A percentile compares a stretch with the other conserved stretches of the same genome.
Evolutionary conservation across 2,113 vertebrate species (phyloP).

Genomic region (Podarcis muralis): DNA sequence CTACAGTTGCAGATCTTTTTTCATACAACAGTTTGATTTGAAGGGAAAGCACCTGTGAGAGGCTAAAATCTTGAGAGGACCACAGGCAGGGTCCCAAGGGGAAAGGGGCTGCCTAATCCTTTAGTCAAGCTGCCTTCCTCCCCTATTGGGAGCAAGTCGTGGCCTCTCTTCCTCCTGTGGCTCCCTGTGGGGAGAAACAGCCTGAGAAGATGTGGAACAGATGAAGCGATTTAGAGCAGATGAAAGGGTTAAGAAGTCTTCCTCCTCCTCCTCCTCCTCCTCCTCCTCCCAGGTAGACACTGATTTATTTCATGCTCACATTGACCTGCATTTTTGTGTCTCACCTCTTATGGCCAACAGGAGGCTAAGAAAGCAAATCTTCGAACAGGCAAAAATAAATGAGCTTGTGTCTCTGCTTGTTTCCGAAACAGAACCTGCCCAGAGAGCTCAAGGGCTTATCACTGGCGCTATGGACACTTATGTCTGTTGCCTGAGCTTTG

Average conservation of each 20-base stretch:
- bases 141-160: not conserved
- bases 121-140: not conserved
- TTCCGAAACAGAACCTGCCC: not conserved
- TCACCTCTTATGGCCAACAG: too few relatives aligned
- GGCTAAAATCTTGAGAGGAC: not conserved
- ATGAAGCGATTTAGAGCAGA: not conserved
- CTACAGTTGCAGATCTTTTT: too few relatives aligned
- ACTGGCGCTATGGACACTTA: not conserved
- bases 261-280: not conserved
- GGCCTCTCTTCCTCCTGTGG: not conserved
- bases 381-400: constrained; percentile 33
- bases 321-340: not conserved
- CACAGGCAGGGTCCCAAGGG: not conserved
- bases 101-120: not conserved
- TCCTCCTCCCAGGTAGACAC: not conserved
- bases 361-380: constrained; percentile 28
- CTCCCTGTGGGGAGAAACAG: not conserved
- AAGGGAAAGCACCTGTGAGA: not conserved
- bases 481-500: constrained; percentile 45
- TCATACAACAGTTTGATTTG: not conserved
- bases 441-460: not conserved
- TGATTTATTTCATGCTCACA: too few relatives aligned
- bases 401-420: accelerated
- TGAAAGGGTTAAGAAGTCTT: not conserved
- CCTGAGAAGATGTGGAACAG: not conserved